Evolutionary conservation across 2,797 vertebrate species (phyloP).

Genomic region (Halcyon badia): DNA sequence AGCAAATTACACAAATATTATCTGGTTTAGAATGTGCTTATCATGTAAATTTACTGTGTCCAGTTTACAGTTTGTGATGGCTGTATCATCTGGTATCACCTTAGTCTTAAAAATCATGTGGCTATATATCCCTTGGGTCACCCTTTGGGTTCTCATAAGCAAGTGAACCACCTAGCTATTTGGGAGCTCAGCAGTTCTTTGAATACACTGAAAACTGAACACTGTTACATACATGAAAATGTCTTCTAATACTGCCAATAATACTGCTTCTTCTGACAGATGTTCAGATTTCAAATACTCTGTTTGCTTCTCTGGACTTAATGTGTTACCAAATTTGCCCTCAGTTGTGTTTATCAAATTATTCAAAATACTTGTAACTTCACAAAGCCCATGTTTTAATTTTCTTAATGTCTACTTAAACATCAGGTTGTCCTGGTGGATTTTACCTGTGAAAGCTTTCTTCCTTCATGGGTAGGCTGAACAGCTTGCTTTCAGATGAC

Average conservation of each 20-base stretch:
- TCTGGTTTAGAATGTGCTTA: not conserved
- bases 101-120: not conserved
- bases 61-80: not conserved
- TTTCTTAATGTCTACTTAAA: not conserved
- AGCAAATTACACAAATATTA: not conserved
- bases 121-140: not conserved
- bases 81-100: not conserved
- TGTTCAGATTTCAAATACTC: not conserved
- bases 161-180: accelerated
- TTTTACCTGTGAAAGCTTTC: not conserved
- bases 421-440: not conserved
- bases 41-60: not conserved
- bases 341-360: not conserved
- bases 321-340: not conserved
- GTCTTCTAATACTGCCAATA: not conserved
- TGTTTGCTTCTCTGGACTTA: not conserved
- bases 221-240: not conserved
- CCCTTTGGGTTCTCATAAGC: not conserved
- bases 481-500: not conserved
- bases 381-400: not conserved
- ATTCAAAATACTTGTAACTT: not conserved
- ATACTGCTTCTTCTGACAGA: not conserved
- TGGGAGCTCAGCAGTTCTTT: not conserved
- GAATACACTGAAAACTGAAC: not conserved
- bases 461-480: not conserved